phyloP scores from a whole-genome alignment of 2,797 vertebrate species.

The Spea hammondii region DNA sequence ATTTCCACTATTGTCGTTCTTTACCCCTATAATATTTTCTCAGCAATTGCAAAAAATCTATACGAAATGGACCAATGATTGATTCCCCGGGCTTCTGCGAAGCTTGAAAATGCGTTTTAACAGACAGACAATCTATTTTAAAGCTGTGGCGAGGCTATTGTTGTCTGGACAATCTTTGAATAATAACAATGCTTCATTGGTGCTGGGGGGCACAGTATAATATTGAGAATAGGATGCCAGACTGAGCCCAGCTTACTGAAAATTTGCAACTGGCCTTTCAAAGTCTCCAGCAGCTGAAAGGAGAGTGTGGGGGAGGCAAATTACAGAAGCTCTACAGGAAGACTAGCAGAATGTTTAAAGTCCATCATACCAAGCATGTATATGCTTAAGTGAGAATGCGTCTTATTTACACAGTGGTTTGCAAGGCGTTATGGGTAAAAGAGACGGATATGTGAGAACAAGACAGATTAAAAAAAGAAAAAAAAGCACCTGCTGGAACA shows the following conservation, averaged over 20 bases:
- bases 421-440: not conserved
- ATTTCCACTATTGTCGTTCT: too few relatives aligned
- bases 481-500: not conserved
- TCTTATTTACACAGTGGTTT: conserved; percentile 1
- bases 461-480: not conserved
- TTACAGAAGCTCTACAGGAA: conserved; percentile 16
- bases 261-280: conserved; percentile 28
- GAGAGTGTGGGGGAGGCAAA: conserved; percentile 36
- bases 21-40: not conserved
- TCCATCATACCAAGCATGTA: not conserved
- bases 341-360: not conserved
- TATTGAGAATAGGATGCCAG: conserved; percentile 36
- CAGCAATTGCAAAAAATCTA: not conserved
- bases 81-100: not conserved
- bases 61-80: not conserved
- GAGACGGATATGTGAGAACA: not conserved
- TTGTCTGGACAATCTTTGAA: conserved; percentile 27
- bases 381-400: conserved; percentile 1
- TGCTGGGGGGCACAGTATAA: conserved; percentile 14
- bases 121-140: conserved; percentile 7
- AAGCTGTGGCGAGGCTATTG: conserved; percentile 13
- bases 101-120: not conserved
- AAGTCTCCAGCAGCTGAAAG: conserved; percentile 35
- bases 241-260: conserved; percentile 38
- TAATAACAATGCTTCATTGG: conserved; percentile 27